These are phyloP conservation scores for Stercorarius parasiticus DNA, from an alignment of 2,113 vertebrate genomes.

Conservation along the genomic window DNA sequence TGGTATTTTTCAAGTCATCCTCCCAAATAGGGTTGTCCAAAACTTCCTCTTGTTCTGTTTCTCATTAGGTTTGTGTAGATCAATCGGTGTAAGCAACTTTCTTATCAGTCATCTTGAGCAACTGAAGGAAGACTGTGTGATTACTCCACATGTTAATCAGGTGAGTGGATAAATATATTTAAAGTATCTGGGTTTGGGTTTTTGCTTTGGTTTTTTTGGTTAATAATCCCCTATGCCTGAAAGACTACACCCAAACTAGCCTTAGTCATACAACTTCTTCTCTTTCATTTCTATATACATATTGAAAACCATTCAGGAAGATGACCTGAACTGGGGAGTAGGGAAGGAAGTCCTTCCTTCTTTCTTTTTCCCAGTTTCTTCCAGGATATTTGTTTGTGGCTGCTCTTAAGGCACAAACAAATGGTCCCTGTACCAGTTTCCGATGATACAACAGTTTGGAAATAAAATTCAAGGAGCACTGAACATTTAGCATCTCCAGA, in stretches of 20 bases:
- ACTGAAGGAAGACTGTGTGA: slow-evolving; percentile 77
- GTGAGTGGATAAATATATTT: slow-evolving; percentile 44
- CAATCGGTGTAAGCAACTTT: slow-evolving; percentile 85
- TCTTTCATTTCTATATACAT: not conserved
- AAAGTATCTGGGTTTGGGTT: not conserved
- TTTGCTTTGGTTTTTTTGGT: not conserved
- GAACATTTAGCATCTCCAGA: not conserved
- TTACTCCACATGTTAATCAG: slow-evolving; percentile 80
- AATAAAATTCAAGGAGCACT: not conserved
- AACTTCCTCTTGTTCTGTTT: not conserved
- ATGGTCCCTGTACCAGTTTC: not conserved
- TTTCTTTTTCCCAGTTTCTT: not conserved
- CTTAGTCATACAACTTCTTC: not conserved
- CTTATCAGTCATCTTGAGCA: slow-evolving; percentile 80
- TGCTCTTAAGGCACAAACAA: not conserved
- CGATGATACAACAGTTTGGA: not conserved
- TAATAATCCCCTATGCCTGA: not conserved
- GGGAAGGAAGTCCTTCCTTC: not conserved
- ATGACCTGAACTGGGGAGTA: not conserved
- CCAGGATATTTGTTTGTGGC: not conserved
- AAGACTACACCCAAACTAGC: not conserved
- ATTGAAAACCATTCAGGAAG: not conserved
- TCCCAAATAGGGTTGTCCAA: not conserved
- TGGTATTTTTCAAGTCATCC: not conserved
- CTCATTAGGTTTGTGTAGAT: slow-evolving; percentile 74